Conservation (phyloP, 2,888 invertebrate species). For the Tuberolachnus salignus region DNA sequence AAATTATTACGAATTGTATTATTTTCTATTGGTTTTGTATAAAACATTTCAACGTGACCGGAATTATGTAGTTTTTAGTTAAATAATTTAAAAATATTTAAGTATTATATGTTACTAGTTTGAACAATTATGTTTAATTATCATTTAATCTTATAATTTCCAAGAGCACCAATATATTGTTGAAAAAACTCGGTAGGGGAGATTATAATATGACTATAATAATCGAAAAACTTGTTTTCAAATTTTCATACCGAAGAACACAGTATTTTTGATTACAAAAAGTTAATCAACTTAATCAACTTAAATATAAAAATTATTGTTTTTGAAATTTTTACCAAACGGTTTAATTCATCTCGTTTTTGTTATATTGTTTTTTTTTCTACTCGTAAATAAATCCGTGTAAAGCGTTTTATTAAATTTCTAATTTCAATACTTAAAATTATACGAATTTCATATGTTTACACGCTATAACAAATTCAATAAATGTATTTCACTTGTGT, state of each 20-base stretch:
- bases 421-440: conserved; percentile 22
- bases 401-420: neutral
- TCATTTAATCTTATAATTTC: neutral
- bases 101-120: too few relatives aligned
- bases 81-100: neutral
- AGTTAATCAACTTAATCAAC: too few relatives aligned
- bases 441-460: neutral
- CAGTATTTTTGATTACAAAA: neutral
- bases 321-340: neutral
- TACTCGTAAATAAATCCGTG: neutral
- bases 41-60: too few relatives aligned
- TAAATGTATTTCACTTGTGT: neutral
- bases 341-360: neutral
- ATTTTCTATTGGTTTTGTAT: too few relatives aligned
- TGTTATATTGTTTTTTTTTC: neutral
- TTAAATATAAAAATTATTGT: too few relatives aligned
- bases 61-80: too few relatives aligned
- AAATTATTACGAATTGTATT: too few relatives aligned
- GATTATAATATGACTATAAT: too few relatives aligned
- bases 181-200: neutral
- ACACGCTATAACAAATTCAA: neutral
- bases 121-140: neutral
- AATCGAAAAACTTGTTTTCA: neutral
- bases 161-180: neutral
- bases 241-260: neutral